Conservation (phyloP, 2,797 vertebrate species). For the Gadopsis marmoratus region DNA sequence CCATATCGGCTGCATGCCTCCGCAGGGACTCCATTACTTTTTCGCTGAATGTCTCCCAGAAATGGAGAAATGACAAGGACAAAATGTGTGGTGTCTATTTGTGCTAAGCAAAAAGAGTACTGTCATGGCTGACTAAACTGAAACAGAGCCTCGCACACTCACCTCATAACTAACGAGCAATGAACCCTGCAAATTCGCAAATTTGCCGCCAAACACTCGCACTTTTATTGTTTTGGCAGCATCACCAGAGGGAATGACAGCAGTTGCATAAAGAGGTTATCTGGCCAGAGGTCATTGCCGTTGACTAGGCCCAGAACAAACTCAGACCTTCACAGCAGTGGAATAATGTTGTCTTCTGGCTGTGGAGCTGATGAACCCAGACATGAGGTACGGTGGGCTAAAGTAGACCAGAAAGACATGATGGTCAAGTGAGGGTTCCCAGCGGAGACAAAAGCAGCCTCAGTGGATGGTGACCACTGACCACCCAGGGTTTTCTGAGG, state of each 20-base stretch:
- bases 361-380: constrained; percentile 32
- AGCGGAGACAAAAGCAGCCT: constrained; percentile 22
- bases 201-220: constrained; percentile 50
- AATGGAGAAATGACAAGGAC: constrained; percentile 75
- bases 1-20: constrained; percentile 64
- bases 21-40: constrained; percentile 74
- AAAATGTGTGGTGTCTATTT: constrained; percentile 69
- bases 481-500: background rate
- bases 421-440: constrained; percentile 15
- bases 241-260: constrained; percentile 46
- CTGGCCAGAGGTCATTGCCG: constrained; percentile 47
- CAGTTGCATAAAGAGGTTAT: constrained; percentile 38
- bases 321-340: constrained; percentile 51
- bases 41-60: constrained; percentile 62
- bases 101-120: constrained; percentile 19
- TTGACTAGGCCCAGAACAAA: constrained; percentile 40
- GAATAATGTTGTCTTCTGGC: constrained; percentile 54
- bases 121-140: constrained; percentile 54
- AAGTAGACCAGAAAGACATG: constrained; percentile 24
- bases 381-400: constrained; percentile 25
- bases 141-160: constrained; percentile 35
- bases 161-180: constrained; percentile 66
- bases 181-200: constrained; percentile 63
- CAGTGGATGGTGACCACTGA: constrained; percentile 16
- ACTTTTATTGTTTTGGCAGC: constrained; percentile 60